Base-by-base conservation (phyloP, 2,797 vertebrate species). In the Lophotriccus pileatus region DNA sequence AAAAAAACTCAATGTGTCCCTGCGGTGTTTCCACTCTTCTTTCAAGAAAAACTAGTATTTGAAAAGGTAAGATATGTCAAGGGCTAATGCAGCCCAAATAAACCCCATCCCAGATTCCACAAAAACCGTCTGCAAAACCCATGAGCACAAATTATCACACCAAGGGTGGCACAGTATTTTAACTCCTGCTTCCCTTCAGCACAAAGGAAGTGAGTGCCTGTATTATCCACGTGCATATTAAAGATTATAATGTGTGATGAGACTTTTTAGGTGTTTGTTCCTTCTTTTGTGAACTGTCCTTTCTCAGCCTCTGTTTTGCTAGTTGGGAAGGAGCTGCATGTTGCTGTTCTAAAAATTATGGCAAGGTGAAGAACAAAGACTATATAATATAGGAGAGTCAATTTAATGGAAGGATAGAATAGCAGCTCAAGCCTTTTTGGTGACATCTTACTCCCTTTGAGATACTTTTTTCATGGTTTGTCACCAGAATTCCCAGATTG, bases 31-130 rank as follows among this genome's bases (percentile, higher is more conserved):
- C 99, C 99, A 70, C 95, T 99, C 79, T 83, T 93, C 89, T 98
- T 99, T 97, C 97, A 98, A 82, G 98, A 99, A 96, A 98, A 97
- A 95, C 98, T 99, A 97, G 92, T 98, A 37, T 99, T 99, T 98
- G 98, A 98, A 96, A 99, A 99, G 99, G 99, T 99, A 93, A 97
- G 96, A 75, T 81, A 60, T 76, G 56, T 79, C 87, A 94, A 78
- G 39, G 72, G 46, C 84, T 66, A 44, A 79, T 46, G 36, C 18
- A 64, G 64, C 44, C 44, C 74, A 84, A 90, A 79, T n/a, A 84
- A 82, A 89, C 52, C 28, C 36, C 27, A 73, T 84, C n/a, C 58
- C 53, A 81, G 52, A 78, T 66, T 66, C 32, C 22, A 53, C 58
- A 82, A 73, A 93, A 81, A 50, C 39, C 41, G 14, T 16, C 47